Percentiles rank a stretch among this genome's conserved stretches.
Conservation (phyloP, 2,113 vertebrate species). For the Mionectes macconnelli region DNA sequence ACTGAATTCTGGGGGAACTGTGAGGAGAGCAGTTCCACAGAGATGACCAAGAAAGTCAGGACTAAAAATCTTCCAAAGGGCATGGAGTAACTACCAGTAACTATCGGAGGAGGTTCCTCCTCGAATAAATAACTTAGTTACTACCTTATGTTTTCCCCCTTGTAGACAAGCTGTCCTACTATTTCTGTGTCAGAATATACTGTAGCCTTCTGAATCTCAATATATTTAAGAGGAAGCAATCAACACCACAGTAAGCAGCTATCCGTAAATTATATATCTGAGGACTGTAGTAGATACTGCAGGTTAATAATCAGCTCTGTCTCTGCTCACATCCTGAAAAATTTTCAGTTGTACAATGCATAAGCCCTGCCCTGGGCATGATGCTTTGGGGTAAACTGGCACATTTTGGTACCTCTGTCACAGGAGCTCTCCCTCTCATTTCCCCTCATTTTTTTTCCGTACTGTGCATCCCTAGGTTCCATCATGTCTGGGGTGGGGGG, state of each 20-base stretch:
- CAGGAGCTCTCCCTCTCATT: background rate
- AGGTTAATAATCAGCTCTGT: background rate
- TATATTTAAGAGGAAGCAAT: constrained; percentile 42
- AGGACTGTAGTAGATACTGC: constrained; percentile 45
- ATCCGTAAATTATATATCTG: background rate
- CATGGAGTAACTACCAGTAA: background rate
- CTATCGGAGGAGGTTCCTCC: background rate
- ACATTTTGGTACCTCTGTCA: background rate
- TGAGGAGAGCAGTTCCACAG: background rate
- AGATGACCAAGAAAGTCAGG: background rate
- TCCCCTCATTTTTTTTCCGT: background rate
- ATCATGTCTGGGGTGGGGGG: background rate
- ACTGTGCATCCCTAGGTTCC: background rate
- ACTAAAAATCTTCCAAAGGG: constrained; percentile 55
- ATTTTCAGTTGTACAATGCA: background rate
- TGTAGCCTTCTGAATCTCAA: constrained; percentile 51
- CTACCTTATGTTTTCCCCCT: background rate
- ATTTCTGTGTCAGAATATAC: constrained; percentile 64
- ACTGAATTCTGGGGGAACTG: background rate
- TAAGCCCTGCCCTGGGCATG: background rate
- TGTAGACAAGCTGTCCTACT: constrained; percentile 53
- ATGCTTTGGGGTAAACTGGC: background rate
- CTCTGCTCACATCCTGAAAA: constrained; percentile 42
- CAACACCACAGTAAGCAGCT: constrained; percentile 24
- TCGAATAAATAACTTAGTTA: constrained; percentile 13